Base-by-base conservation (phyloP, 2,797 vertebrate genomes). In the Champsocephalus gunnari region DNA sequence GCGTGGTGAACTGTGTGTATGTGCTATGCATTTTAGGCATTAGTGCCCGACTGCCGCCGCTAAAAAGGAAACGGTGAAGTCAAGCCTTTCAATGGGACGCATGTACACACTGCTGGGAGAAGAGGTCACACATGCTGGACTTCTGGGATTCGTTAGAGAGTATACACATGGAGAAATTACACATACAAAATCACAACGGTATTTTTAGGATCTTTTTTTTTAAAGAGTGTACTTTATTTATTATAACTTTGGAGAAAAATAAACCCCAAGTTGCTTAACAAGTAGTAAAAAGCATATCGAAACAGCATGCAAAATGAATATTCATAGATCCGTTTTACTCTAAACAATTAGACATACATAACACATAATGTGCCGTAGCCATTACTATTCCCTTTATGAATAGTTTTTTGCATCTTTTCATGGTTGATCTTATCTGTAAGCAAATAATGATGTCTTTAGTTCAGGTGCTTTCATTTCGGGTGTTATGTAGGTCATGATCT, bases 111-210 rank as follows among this genome's bases (percentile, higher is more conserved):
- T 41, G 77, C 85, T 66, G 57, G 75, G 74, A 75, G 66, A 66
- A 77, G 65, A 85, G 82, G 88, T 90, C 84, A 89, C 28, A 45
- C 81, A 82, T 86, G 78, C 83, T 84, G 85, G 77, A 87, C 80
- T 82, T 84, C 58, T 84, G 79, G 74, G 66, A 82, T 84, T 69
- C 68, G 77, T 82, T 71, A 61, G 56, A 59, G 56, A 56, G 56
- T 59, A 49, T 61, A 44, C 19, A 63, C 50, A 66, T 70, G 44
- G 72, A 73, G 68, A 73, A 60, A 50, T 69, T 34, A 24, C 17
- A 75, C 45, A 44, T 28, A 43, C 8, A 3, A 65, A 21, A 80
- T 34, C 73, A 62, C 9, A 55, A 55, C 45, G 51, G 38, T 8
- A 3, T 48, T 69, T 38, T 74, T 43, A 28, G 13, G 57, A 45